Conservation (phyloP, 2,888 invertebrate genomes). For the Podotricha telesiphe region DNA sequence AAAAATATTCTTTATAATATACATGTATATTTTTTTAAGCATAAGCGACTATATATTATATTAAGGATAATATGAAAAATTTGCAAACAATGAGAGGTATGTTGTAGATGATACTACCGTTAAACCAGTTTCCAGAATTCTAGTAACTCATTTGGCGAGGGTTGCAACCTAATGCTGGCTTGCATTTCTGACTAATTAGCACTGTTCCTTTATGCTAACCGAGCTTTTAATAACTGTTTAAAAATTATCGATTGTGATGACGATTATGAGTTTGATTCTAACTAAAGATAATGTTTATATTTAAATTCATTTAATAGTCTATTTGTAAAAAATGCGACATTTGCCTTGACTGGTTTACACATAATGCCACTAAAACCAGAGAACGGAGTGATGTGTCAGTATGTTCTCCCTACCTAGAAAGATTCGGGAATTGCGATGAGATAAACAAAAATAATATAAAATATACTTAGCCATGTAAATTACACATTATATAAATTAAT, state of each 20-base stretch:
- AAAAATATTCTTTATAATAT: background rate
- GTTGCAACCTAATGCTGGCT: constrained; percentile 28
- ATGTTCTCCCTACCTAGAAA: no score
- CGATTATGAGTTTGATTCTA: background rate
- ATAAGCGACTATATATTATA: background rate
- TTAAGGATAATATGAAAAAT: constrained; percentile 3
- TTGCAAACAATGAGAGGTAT: constrained; percentile 19
- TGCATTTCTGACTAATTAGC: constrained; percentile 32
- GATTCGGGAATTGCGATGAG: no score
- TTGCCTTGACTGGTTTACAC: no score
- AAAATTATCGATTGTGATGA: background rate
- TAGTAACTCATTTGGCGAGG: constrained; percentile 29
- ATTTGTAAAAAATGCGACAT: no score
- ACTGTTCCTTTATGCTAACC: constrained; percentile 17
- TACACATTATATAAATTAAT: no score
- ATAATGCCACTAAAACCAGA: no score
- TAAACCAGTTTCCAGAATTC: constrained; percentile 26
- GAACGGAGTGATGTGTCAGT: no score
- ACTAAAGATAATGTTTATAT: background rate
- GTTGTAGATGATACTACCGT: constrained; percentile 24
- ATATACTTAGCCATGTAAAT: no score
- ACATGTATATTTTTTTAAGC: background rate
- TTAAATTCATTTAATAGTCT: no score
- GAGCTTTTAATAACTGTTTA: constrained; percentile 8
- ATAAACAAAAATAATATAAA: no score